Base-by-base conservation (phyloP, 2,888 invertebrate genomes). In the Pomacea canaliculata region DNA sequence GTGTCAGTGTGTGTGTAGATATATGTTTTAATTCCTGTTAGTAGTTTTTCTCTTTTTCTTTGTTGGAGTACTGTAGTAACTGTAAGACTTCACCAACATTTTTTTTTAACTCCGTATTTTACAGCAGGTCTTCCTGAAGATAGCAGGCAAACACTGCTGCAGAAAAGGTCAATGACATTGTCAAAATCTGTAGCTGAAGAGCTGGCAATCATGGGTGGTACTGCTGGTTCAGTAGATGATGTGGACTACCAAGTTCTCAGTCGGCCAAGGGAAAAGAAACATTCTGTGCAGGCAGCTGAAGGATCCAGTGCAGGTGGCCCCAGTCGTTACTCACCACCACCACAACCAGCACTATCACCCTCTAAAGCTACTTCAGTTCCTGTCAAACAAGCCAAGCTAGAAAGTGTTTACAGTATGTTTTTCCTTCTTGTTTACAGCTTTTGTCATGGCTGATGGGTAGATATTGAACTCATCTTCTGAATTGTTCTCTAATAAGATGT, bases 141-240 rank as follows among this genome's bases (percentile, higher is more conserved):
- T 1, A 23, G n/a, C 27, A 63, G 27, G 49, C 68, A 37, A 10
- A 68, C 10, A 56, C 12, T 56, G 2, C 1, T 9, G 48, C 12
- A 27, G 49, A 68, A 37, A 19, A 48, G n/a, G 12, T 0, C 37
- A 37, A 37, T 18, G 68, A 9, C 37, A 27, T 12, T 75, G 18
- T 62, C 76, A 1, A 80, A 80, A 70, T 83, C 83, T 37, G 79
- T 88, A 18, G 81, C 85, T 56, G 87, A 87, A 70, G 88, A 89
- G 72, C 78, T 89, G 27, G 82, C 79, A n/a, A 83, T 85, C 70
- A 88, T 89, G 89, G 78, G 83, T 10, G 88, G 87, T 18, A 85
- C 88, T 8, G 69, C 77, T 18, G 87, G 88, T 75, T 66, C 51
- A 51, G 8, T 27, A 2, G 48, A 12, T 27, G 48, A 37, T 68